These are phyloP conservation scores for Rhynchomys soricoides DNA, from an alignment of 2,113 vertebrate species.

Conservation along the genomic window DNA sequence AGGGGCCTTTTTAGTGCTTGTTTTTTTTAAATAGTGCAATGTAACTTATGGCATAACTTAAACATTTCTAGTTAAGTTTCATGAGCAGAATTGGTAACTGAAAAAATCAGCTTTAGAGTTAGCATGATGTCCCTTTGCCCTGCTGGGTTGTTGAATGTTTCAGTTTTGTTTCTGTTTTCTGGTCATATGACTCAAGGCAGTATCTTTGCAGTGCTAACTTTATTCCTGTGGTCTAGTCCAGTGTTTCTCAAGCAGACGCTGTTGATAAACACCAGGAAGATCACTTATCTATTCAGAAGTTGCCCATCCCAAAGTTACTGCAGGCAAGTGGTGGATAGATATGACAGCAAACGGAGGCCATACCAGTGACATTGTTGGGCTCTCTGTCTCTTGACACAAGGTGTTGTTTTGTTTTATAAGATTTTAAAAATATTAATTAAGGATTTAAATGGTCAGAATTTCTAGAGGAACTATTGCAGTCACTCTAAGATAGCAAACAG, in stretches of 20 bases:
- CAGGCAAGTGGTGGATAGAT: neutral
- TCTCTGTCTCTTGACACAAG: neutral
- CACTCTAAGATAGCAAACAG: slow-evolving; percentile 38
- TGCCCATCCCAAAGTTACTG: neutral
- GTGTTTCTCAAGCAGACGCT: slow-evolving; percentile 32
- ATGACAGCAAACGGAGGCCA: neutral
- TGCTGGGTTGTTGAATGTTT: neutral
- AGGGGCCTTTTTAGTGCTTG: neutral
- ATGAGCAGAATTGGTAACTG: slow-evolving; percentile 29
- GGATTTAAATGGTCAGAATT: slow-evolving; percentile 49
- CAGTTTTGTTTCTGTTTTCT: neutral
- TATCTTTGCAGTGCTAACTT: slow-evolving; percentile 51
- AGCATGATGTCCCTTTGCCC: slow-evolving; percentile 43
- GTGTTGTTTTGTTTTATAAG: neutral
- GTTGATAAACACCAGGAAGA: slow-evolving; percentile 22
- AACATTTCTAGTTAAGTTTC: slow-evolving; percentile 43
- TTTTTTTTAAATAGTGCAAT: neutral
- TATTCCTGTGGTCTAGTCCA: slow-evolving; percentile 28
- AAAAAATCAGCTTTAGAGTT: slow-evolving; percentile 29
- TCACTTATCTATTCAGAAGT: slow-evolving; percentile 5
- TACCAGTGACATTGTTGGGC: neutral
- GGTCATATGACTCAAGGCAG: slow-evolving; percentile 12
- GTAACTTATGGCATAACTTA: slow-evolving; percentile 38
- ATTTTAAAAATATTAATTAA: neutral
- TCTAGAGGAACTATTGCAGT: slow-evolving; percentile 20